phyloP scores from a whole-genome alignment of 2,888 invertebrate genomes.

The Tinea semifulvella region DNA sequence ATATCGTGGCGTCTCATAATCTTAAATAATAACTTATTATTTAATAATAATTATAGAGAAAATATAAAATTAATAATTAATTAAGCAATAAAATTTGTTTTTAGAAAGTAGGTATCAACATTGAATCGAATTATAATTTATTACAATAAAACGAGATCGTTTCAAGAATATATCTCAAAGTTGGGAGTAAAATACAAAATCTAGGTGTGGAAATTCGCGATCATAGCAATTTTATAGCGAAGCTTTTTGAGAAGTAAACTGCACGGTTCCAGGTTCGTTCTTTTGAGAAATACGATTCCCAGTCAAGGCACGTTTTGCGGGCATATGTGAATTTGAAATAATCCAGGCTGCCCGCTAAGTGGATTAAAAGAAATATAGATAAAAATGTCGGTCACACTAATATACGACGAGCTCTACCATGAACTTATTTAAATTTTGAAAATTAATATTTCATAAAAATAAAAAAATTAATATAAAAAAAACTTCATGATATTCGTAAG shows the following conservation, averaged over 20 bases:
- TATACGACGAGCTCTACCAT: too few relatives aligned
- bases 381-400: constrained; percentile 5
- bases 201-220: constrained; percentile 7
- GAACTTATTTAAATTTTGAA: too few relatives aligned
- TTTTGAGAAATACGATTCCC: constrained; percentile 1
- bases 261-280: constrained; percentile 6
- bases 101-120: too few relatives aligned
- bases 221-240: not conserved
- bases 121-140: not conserved
- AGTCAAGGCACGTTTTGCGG: constrained; percentile 2
- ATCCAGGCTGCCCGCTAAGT: not conserved
- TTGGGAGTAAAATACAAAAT: constrained; percentile 1
- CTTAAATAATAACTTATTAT: too few relatives aligned
- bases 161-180: not conserved
- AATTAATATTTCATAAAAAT: too few relatives aligned
- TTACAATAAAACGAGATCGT: not conserved
- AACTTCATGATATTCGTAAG: too few relatives aligned
- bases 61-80: too few relatives aligned
- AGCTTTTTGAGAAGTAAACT: constrained; percentile 8
- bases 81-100: too few relatives aligned
- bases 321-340: constrained; percentile 8
- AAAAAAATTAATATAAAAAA: too few relatives aligned
- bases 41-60: too few relatives aligned
- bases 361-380: constrained; percentile 8
- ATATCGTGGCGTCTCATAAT: too few relatives aligned